Evolutionary conservation across 2,113 vertebrate species (phyloP), one percentile per base, ranked within the genome.

Genomic region (Neotoma lepida): DNA sequence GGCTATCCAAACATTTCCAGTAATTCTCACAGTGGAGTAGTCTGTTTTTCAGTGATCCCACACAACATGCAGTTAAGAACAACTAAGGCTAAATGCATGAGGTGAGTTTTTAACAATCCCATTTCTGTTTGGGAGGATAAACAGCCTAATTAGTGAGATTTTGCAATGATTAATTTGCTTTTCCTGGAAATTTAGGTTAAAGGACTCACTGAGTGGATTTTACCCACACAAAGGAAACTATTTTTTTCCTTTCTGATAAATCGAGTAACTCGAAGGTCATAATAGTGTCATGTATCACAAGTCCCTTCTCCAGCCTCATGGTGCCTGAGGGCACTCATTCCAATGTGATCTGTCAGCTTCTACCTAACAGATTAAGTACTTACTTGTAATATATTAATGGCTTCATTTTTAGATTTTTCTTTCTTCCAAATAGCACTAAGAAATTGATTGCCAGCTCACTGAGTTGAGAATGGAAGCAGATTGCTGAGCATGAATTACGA

Each of bases 341-440:
- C 96, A 98, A 97, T 96, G 97, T 91, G 96, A 94, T 93, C 98
- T 98, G 97, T 95, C 98, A 98, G 95, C 84, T 82, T 76, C 77
- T 95, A 82, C 97, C 97, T 96, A 96, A 77, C 95, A 96, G 96
- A 97, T 98, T 97, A 94, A 97, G 90, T 88, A 88, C 3, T 35
- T 74, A 93, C 85, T 97, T 96, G 95, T 97, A 98, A 98, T 96
- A 74, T 74, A 97, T 98, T 95, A 98, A 96, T 90, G 88, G 94
- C 89, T 97, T 96, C 90, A 96, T 96, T 97, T 98, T 97, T 54
- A 94, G 96, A 41, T 96, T 97, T 90, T 74, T 97, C 95, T 98
- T 97, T 97, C 63, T 88, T 49, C 97, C 94, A 93, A 94, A 97
- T 71, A 98, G 87, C 95, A 82, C 97, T 86, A 68, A 96, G 97